A percentile compares a stretch with the other conserved stretches of the same genome.
Evolutionary conservation across 30 jellyfish, hydroid and myxozoan genomes (phyloP).

Genomic region (Hydractinia echinata): DNA sequence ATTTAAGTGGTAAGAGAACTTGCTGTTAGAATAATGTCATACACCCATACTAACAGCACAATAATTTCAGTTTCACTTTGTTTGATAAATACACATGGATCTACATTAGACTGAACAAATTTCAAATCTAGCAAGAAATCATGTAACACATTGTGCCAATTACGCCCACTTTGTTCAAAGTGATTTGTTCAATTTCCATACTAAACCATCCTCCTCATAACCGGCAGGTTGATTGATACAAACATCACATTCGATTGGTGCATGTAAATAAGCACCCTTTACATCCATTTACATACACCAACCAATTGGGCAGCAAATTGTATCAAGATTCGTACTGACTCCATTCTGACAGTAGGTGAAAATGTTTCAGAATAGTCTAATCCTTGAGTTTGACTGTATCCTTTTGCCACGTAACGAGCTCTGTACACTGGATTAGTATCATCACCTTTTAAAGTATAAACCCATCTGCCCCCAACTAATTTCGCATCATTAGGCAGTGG

Average conservation of each 20-base stretch:
- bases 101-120: background rate
- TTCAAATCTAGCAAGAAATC: conserved; percentile 1
- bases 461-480: conserved; percentile 74
- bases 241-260: conserved; percentile 36
- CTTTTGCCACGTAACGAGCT: conserved; percentile 59
- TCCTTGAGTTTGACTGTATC: conserved; percentile 44
- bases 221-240: conserved; percentile 26
- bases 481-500: conserved; percentile 38
- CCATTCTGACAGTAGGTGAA: conserved; percentile 66
- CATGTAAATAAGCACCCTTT: conserved; percentile 45
- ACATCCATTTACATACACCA: conserved; percentile 42
- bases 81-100: conserved; percentile 39
- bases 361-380: conserved; percentile 45
- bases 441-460: conserved; percentile 32
- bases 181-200: conserved; percentile 59
- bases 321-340: conserved; percentile 37
- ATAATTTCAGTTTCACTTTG: conserved; percentile 3
- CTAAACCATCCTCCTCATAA: conserved; percentile 18
- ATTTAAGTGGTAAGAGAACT: no score
- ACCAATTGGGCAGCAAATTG: conserved; percentile 35
- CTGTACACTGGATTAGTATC: conserved; percentile 31
- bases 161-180: conserved; percentile 66
- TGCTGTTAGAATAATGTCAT: conserved; percentile 35
- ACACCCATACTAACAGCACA: conserved; percentile 27
- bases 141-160: conserved; percentile 38